Base-by-base conservation (phyloP, 2,797 vertebrate genomes). In the Hydrolagus colliei region DNA sequence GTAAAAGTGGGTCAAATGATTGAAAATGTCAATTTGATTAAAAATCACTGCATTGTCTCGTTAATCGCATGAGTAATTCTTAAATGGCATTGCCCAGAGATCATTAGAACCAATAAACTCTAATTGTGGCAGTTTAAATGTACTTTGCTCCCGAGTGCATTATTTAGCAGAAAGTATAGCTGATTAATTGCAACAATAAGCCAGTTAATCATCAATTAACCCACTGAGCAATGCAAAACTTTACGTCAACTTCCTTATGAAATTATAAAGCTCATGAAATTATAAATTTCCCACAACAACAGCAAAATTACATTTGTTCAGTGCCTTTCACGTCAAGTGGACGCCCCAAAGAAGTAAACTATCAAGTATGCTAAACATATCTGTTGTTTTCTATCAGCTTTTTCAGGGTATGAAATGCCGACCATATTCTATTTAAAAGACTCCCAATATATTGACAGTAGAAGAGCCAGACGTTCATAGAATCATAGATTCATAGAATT, bases 51-150 rank as follows among this genome's bases (percentile, higher is more conserved):
- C 32, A 80, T 65, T 67, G 22, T 0, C 78, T 32, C 22, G 16
- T 67, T 13, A 67, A 67, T 35, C 65, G 35, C 10, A 67, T 67
- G 78, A 67, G 32, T 67, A 32, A 32, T 14, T 16, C 78, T 67
- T 9, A 65, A 35, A 80, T 32, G 16, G 8, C n/a, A n/a, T 67
- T 63, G 78, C 62, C 63, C 22, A 67, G 22, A 65, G 22, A 9
- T 80, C 63, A 80, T 80, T 80, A n/a, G 13, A 78, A 27, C 65
- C 22, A 80, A 63, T 67, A 35, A 67, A 67, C 62, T 65, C 63
- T 80, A 80, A 80, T 67, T 80, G 22, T 27, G 63, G 62, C 62
- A 32, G 63, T 80, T 9, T 65, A 67, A 80, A 67, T 35, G 27
- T 80, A 13, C 62, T 80, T 67, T 67, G 35, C 35, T 80, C 18